Evolutionary conservation across 2,888 invertebrate species (phyloP), one percentile per base, ranked within the genome.

Genomic region (Subacronicta megacephala): DNA sequence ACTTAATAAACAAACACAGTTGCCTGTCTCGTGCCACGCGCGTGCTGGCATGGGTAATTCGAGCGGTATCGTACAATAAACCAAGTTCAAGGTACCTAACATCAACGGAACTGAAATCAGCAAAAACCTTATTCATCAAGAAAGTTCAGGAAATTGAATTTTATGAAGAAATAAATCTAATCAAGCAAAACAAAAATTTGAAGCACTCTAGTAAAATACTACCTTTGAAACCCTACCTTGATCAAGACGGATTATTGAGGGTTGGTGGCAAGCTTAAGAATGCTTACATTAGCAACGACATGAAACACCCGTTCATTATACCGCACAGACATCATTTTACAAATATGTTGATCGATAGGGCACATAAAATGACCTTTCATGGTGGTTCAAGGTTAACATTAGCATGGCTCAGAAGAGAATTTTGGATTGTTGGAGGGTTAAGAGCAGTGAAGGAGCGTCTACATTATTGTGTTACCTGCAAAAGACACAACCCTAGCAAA

Each of bases 201-300:
- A 3, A 69, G 44, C 3, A 20, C 20, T 1, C 20, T 23, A 65
- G 63, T 35, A 64, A 49, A 36, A 36, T 70, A n/a, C 23, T 50
- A 26, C 44, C 42, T 2, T 35, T 69, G 12, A 59, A 60, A n/a
- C 71, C 72, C 7, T 62, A 60, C 31, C 16, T 72, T 10, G 70
- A 71, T 29, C 0, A 52, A 12, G 26, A 63, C 7, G 55, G 45
- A 0, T 12, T 75, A 2, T 15, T 75, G 2, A 43, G 56, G 55
- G 59, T 63, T 7, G 58, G 51, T 7, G 59, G 55, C n/a, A 51
- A 57, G 15, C 31, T 64, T 13, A 40, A 17, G 13, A 49, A 57
- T 15, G 56, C 56, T 1, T 12, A 42, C 9, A 42, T 64, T 12
- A 49, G 45, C 31, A 15, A 35, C 13, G 40, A 51, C 13, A 45